Conservation (phyloP, 2,113 vertebrate genomes). For the Xenopus laevis region DNA sequence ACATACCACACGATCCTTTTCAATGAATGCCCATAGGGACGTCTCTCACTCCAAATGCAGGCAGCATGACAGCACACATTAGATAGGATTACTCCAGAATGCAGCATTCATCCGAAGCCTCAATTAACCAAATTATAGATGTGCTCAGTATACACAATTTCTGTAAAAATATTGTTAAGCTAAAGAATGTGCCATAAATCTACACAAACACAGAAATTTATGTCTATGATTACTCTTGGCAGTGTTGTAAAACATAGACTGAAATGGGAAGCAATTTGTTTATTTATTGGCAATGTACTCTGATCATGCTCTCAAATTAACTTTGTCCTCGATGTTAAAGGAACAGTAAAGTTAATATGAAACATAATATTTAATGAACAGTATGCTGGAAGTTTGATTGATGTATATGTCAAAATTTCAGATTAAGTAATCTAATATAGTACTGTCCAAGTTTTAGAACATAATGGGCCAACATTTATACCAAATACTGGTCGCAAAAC, state of each 20-base stretch:
- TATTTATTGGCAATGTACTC: constrained; percentile 8
- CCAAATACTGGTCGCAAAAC: too few relatives aligned
- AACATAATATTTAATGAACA: too few relatives aligned
- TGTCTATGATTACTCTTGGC: constrained; percentile 38
- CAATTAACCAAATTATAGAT: not conserved
- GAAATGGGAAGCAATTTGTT: constrained; percentile 9
- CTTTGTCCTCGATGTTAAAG: not conserved
- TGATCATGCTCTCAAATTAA: not conserved
- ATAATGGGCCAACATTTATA: too few relatives aligned
- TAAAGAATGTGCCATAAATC: constrained; percentile 13
- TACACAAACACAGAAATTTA: constrained; percentile 23
- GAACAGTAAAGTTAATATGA: too few relatives aligned
- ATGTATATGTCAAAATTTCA: too few relatives aligned
- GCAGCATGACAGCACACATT: not conserved
- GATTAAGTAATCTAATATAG: too few relatives aligned
- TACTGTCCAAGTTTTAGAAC: too few relatives aligned
- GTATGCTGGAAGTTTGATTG: too few relatives aligned
- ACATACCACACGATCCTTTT: not conserved
- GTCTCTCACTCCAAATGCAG: not conserved
- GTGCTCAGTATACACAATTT: not conserved
- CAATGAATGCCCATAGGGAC: not conserved
- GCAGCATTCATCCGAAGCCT: not conserved
- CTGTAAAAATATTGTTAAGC: not conserved
- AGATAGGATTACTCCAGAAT: not conserved
- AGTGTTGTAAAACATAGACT: not conserved